Conservation (phyloP, 2,888 invertebrate genomes). For the Theretra japonica region DNA sequence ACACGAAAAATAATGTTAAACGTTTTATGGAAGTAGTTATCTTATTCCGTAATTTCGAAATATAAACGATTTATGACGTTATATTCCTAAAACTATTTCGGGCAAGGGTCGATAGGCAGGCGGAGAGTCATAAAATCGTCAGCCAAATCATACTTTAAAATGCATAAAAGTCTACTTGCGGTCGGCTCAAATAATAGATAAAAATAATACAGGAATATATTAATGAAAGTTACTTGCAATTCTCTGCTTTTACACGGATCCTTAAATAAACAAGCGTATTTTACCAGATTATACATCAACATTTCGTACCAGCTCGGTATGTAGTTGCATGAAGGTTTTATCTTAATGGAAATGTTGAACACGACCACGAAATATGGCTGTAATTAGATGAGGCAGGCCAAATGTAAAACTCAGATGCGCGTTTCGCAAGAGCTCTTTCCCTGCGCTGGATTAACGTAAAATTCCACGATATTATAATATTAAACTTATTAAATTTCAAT, state of each 20-base stretch:
- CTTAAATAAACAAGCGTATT: not conserved
- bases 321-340: not conserved
- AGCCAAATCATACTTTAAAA: too few species aligned
- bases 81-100: too few species aligned
- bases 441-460: not conserved
- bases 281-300: not conserved
- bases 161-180: too few species aligned
- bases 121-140: too few species aligned
- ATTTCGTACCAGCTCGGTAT: not conserved
- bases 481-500: too few species aligned
- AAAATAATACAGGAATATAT: too few species aligned
- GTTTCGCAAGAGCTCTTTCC: not conserved
- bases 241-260: not conserved
- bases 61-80: too few species aligned
- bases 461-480: not conserved
- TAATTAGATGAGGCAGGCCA: constrained; percentile 10
- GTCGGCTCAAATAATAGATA: too few species aligned
- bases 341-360: not conserved
- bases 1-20: not conserved
- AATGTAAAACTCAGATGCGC: not conserved
- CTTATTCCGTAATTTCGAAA: too few species aligned
- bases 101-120: too few species aligned
- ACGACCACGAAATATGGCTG: not conserved
- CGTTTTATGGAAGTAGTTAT: too few species aligned
- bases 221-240: too few species aligned